Percentiles rank a stretch among this genome's conserved stretches.
Evolutionary conservation across 2,888 invertebrate species (phyloP).

Genomic region (Phengaris arion): DNA sequence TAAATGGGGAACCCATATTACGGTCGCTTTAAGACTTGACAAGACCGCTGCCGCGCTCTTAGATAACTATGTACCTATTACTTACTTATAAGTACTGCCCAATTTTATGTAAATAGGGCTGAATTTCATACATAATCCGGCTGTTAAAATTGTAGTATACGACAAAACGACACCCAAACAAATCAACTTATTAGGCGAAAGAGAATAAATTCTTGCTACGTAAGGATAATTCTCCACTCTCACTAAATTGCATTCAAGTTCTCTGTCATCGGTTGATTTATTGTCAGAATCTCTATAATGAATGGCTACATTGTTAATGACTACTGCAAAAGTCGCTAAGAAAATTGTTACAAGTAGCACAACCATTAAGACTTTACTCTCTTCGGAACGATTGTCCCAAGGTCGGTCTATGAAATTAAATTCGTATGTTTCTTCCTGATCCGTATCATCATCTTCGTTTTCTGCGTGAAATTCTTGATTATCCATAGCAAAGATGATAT

Average conservation of each 20-base stretch:
- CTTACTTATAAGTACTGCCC: constrained; percentile 58
- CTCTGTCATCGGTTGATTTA: constrained; percentile 36
- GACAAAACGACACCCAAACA: constrained; percentile 66
- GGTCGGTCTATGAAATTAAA: constrained; percentile 62
- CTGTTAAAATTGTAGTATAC: constrained; percentile 53
- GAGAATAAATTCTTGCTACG: constrained; percentile 61
- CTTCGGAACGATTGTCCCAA: constrained; percentile 63
- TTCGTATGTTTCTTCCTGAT: constrained; percentile 50
- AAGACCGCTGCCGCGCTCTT: no score
- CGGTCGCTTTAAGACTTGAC: no score
- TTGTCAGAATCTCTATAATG: constrained; percentile 51
- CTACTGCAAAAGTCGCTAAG: constrained; percentile 50
- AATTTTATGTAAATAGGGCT: constrained; percentile 57
- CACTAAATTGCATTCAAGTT: constrained; percentile 56
- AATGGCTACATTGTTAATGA: constrained; percentile 54
- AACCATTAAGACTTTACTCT: constrained; percentile 59
- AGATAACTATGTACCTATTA: neutral
- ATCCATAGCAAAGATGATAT: constrained; percentile 40
- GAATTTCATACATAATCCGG: constrained; percentile 57
- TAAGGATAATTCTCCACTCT: constrained; percentile 55
- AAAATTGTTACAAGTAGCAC: constrained; percentile 56
- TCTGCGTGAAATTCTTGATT: constrained; percentile 50
- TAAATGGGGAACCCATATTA: no score
- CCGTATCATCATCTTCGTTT: constrained; percentile 39
- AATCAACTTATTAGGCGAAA: constrained; percentile 54